Evolutionary conservation across 2,797 vertebrate species (phyloP).

Genomic region (Aulostomus chinensis): DNA sequence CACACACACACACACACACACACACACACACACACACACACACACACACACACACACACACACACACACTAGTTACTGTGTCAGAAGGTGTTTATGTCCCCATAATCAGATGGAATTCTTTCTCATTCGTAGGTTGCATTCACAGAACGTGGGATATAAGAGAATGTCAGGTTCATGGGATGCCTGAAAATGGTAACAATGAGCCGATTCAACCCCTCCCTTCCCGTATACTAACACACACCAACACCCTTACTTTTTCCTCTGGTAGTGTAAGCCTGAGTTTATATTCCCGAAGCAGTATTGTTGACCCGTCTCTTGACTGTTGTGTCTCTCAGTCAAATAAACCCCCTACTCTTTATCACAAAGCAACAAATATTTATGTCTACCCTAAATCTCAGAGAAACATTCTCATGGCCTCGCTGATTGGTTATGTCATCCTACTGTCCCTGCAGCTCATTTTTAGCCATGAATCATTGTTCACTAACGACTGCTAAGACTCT

Average conservation of each 20-base stretch:
- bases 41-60: too few relatives aligned
- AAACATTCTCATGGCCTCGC: conserved; percentile 70
- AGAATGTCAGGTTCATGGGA: conserved; percentile 15
- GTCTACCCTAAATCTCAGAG: conserved; percentile 47
- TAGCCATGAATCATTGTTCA: conserved; percentile 40
- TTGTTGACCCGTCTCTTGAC: conserved; percentile 33
- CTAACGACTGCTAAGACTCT: conserved; percentile 27
- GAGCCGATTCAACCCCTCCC: conserved; percentile 3
- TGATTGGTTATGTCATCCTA: conserved; percentile 45
- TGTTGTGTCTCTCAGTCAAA: conserved; percentile 59
- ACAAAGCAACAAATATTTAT: conserved; percentile 68
- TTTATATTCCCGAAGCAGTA: conserved; percentile 1
- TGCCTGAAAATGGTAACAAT: conserved; percentile 21
- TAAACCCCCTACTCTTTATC: conserved; percentile 52
- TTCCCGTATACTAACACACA: too few relatives aligned
- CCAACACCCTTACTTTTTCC: not conserved
- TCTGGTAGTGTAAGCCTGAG: conserved; percentile 7
- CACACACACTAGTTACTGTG: too few relatives aligned
- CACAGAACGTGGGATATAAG: conserved; percentile 4
- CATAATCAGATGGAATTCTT: conserved; percentile 15
- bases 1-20: too few relatives aligned
- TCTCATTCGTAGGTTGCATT: conserved; percentile 13
- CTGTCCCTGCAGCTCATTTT: conserved; percentile 38
- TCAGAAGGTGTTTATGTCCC: too few relatives aligned
- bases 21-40: too few relatives aligned